These are phyloP conservation scores for Neostethus bicornis DNA, from an alignment of 2,797 vertebrate genomes.

Conservation along the genomic window DNA sequence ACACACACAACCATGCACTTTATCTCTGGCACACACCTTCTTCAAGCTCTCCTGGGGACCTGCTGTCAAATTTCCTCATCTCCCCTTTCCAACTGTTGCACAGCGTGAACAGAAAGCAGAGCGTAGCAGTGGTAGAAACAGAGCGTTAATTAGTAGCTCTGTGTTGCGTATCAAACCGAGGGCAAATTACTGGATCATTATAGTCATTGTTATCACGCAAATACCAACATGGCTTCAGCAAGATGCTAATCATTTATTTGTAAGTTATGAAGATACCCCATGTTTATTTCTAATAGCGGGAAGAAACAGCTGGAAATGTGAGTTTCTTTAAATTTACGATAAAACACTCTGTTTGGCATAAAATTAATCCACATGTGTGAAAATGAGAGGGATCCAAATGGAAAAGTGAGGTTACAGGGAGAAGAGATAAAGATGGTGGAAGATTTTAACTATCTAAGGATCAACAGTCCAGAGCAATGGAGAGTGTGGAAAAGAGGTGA, in stretches of 20 bases:
- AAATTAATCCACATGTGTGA: too few relatives aligned
- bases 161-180: constrained; percentile 56
- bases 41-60: constrained; percentile 31
- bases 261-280: background rate
- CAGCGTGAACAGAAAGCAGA: constrained; percentile 56
- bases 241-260: constrained; percentile 32
- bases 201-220: constrained; percentile 40
- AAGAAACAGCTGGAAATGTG: too few relatives aligned
- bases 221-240: constrained; percentile 20
- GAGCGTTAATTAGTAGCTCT: constrained; percentile 56
- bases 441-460: too few relatives aligned
- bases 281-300: constrained; percentile 18
- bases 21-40: constrained; percentile 9
- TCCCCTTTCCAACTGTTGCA: constrained; percentile 20
- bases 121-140: constrained; percentile 45
- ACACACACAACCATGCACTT: constrained; percentile 12
- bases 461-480: too few relatives aligned
- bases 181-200: constrained; percentile 35
- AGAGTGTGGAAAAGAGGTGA: too few relatives aligned
- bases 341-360: background rate
- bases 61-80: constrained; percentile 44
- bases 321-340: too few relatives aligned
- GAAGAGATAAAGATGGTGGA: too few relatives aligned
- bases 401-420: too few relatives aligned
- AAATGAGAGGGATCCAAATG: too few relatives aligned